Conservation (phyloP, 2,888 invertebrate species). For the Athalia circularis region DNA sequence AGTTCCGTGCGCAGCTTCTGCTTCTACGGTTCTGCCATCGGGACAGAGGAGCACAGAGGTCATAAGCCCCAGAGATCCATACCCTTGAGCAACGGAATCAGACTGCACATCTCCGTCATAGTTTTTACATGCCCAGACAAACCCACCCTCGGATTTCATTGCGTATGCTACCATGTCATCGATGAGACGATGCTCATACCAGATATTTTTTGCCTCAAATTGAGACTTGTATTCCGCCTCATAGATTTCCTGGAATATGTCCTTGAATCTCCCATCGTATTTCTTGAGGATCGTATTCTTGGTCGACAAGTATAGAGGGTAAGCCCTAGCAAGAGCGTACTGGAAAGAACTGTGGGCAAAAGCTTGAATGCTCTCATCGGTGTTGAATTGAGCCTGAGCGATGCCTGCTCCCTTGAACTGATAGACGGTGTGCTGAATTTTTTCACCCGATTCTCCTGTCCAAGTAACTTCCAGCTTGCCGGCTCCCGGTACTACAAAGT, state of each 20-base stretch:
- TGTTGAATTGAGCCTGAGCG: constrained; percentile 97
- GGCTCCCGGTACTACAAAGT: constrained; percentile 94
- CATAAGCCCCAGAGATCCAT: constrained; percentile 97
- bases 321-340: constrained; percentile 88
- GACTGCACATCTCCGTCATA: constrained; percentile 99
- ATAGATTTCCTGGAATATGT: constrained; percentile 97
- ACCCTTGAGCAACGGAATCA: constrained; percentile 98
- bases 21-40: constrained; percentile 98
- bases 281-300: constrained; percentile 98
- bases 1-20: constrained; percentile 99
- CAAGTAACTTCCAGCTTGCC: constrained; percentile 92
- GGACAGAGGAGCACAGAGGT: constrained; percentile 97
- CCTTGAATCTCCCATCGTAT: constrained; percentile 97
- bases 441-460: constrained; percentile 80
- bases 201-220: constrained; percentile 91
- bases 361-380: constrained; percentile 93
- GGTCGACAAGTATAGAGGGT: constrained; percentile 95
- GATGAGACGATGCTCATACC: constrained; percentile 99
- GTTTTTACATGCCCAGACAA: constrained; percentile 99
- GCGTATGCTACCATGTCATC: constrained; percentile 99
- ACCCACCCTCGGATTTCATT: constrained; percentile 98
- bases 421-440: constrained; percentile 86
- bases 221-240: constrained; percentile 89
- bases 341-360: constrained; percentile 97
- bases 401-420: constrained; percentile 93